Evolutionary conservation across 2,113 vertebrate species (phyloP).

Genomic region (Catharus fuscescens): DNA sequence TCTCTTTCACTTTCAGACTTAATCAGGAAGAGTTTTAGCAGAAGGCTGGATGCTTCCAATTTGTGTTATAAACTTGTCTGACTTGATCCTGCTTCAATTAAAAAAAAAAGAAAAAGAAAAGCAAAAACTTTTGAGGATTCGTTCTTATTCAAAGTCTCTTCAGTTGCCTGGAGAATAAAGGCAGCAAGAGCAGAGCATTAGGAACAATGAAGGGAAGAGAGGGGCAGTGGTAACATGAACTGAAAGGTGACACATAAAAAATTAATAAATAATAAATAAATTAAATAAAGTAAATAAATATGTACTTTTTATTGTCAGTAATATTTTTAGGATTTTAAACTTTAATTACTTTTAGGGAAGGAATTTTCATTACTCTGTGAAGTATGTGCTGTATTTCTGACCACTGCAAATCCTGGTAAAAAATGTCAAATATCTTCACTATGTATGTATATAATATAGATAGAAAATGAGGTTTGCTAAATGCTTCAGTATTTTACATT

Average conservation of each 20-base stretch:
- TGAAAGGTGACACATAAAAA: not conserved
- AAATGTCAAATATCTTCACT: not conserved
- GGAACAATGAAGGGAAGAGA: not conserved
- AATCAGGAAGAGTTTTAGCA: not conserved
- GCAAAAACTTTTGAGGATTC: not conserved
- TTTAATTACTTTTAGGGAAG: not conserved
- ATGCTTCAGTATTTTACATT: not conserved
- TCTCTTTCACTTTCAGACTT: not conserved
- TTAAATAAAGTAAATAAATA: no score
- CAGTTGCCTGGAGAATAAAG: not conserved
- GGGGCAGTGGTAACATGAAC: not conserved
- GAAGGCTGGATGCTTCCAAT: not conserved
- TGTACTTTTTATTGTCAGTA: not conserved
- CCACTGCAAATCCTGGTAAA: not conserved
- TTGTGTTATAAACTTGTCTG: not conserved
- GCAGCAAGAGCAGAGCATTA: not conserved
- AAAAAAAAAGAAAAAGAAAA: not conserved
- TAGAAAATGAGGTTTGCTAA: not conserved
- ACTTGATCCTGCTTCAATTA: not conserved
- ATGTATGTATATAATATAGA: fast-evolving
- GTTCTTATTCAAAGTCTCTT: not conserved
- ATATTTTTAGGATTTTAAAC: not conserved
- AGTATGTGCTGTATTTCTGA: not conserved
- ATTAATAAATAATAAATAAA: no score
- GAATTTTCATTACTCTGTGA: not conserved